Base-by-base conservation (phyloP, 2,797 vertebrate genomes). In the Hemitrygon akajei region DNA sequence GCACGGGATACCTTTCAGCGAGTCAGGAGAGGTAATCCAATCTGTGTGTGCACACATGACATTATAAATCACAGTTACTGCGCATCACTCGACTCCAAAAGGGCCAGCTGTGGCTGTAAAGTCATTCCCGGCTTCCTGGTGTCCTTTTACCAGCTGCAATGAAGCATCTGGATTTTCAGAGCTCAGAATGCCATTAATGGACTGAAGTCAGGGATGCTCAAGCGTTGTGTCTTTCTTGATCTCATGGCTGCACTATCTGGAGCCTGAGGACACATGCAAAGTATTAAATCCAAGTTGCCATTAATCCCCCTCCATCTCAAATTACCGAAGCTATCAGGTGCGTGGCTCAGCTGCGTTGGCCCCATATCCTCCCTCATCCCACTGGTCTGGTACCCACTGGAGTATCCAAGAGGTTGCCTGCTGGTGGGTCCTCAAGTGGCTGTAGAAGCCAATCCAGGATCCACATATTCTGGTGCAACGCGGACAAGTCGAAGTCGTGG, bases 11-110 rank as follows among this genome's bases (percentile, higher is more conserved):
- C 63, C 86, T 69, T 69, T 69, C 86, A 37, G 86, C 69, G 86
- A 89, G n/a, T 89, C 86, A 89, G 86, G 60, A 89, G 86, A 22
- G 16, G 86, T 89, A 89, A 89, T 89, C 86, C 63, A 37, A 89
- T 89, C 60, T 89, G n/a, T 66, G 60, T 63, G 86, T 69, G 60
- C 86, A 89, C 86, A 89, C 86, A n/a, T 66, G 60, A 66, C 58
- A 2, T 66, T 18, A 89, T 69, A 22, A 69, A 89, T 63, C 86
- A 89, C 60, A 1, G 56, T 86, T 60, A 58, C 82, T 60, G 27
- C 4, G 22, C 82, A 30, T 86, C 58, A 5, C 5, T 63, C 56
- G 7, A 20, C 18, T 60, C 34, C 60, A 89, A 66, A 47, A 89
- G 86, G 69, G 63, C n/a, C 63, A 9, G 89, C 60, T 37, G 86